Evolutionary conservation across 1,140 invertebrate species (phyloP).

Genomic region (Ceratosolen fusciceps): DNA sequence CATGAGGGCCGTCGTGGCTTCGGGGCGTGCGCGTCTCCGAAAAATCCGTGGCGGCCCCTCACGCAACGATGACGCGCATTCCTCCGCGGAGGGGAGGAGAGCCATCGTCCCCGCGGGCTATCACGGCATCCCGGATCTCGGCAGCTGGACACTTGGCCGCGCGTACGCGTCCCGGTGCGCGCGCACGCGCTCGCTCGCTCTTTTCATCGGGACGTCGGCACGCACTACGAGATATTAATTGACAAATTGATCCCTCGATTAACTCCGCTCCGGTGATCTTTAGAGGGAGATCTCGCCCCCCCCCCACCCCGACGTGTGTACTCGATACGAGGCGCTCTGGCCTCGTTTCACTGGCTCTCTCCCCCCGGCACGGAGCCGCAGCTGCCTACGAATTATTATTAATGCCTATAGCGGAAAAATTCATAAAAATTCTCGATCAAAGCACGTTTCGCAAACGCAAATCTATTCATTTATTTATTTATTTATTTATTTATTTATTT

Average conservation of each 20-base stretch:
- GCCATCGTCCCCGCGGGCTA: constrained; percentile 27
- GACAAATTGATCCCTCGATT: constrained; percentile 32
- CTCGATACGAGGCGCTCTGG: not conserved
- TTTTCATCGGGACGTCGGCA: constrained; percentile 11
- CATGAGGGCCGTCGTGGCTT: constrained; percentile 22
- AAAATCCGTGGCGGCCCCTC: not conserved
- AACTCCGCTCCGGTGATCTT: not conserved
- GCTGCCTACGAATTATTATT: not conserved
- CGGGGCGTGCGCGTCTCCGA: not conserved
- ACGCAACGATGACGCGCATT: not conserved
- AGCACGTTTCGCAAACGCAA: too few species aligned
- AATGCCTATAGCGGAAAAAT: not conserved
- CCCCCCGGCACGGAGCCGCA: too few species aligned
- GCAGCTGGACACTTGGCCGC: not conserved
- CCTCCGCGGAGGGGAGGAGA: not conserved
- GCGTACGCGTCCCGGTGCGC: not conserved
- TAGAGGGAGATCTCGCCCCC: not conserved
- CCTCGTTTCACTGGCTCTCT: not conserved
- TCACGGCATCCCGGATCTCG: constrained; percentile 13
- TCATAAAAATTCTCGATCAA: constrained; percentile 8
- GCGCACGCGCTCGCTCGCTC: not conserved
- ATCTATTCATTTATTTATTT: too few species aligned
- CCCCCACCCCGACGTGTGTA: not conserved
- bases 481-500: too few species aligned
- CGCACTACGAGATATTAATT: not conserved